Evolutionary conservation across 2,888 invertebrate genomes (phyloP).

Genomic region (Amblyteles armatorius): DNA sequence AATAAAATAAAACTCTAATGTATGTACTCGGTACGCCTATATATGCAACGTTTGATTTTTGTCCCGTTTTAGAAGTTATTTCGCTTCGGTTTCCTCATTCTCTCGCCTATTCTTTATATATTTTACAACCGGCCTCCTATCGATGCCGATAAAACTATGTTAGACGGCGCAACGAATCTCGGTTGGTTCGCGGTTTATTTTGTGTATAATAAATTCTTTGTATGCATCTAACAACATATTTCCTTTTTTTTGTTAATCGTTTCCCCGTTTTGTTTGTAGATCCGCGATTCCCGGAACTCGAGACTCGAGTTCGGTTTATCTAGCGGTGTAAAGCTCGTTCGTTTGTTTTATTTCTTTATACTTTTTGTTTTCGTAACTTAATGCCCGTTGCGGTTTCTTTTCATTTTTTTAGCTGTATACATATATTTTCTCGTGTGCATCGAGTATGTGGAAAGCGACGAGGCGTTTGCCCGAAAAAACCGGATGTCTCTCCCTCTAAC

Average conservation of each 20-base stretch:
- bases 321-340: conserved; percentile 81
- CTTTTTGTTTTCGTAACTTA: conserved; percentile 74
- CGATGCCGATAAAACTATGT: conserved; percentile 70
- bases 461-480: conserved; percentile 22
- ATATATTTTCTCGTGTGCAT: conserved; percentile 41
- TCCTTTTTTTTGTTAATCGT: conserved; percentile 58
- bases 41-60: conserved; percentile 77
- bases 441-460: conserved; percentile 30
- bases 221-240: conserved; percentile 71
- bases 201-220: conserved; percentile 72
- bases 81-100: conserved; percentile 62
- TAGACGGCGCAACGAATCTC: conserved; percentile 67
- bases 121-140: conserved; percentile 71
- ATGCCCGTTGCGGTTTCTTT: conserved; percentile 78
- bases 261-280: conserved; percentile 68
- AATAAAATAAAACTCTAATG: neutral
- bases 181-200: conserved; percentile 69
- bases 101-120: conserved; percentile 42
- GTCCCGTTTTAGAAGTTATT: conserved; percentile 71
- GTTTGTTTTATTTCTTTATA: conserved; percentile 60
- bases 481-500: conserved; percentile 15
- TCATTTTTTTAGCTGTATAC: conserved; percentile 36
- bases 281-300: conserved; percentile 70
- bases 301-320: conserved; percentile 60
- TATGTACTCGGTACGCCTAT: conserved; percentile 61